Conservation (phyloP, 2,113 vertebrate species). For the Terrapene triunguis region DNA sequence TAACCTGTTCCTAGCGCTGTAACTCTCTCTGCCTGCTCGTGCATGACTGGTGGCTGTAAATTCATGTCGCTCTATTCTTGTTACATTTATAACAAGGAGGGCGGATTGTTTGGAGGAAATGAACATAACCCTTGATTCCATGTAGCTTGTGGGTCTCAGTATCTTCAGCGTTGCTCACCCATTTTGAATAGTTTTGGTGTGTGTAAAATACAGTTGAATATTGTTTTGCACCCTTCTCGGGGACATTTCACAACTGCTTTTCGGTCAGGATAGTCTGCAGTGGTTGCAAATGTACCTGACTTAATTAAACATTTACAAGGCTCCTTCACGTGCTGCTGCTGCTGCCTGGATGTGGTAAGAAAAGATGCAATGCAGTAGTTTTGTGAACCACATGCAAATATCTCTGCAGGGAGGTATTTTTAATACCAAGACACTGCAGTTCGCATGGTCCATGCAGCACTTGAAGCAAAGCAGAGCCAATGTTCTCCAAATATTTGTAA, state of each 20-base stretch:
- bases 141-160: neutral
- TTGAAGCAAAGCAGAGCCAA: neutral
- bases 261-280: neutral
- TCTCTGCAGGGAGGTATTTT: conserved; percentile 16
- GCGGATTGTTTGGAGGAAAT: too few relatives aligned
- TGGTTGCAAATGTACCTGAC: neutral
- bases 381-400: neutral
- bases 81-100: too few relatives aligned
- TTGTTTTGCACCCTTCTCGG: neutral
- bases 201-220: neutral
- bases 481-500: neutral
- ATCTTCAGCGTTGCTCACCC: neutral
- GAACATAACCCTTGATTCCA: too few relatives aligned
- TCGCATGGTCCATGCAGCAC: neutral
- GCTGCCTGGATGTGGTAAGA: neutral
- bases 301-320: conserved; percentile 19
- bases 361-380: neutral
- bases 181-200: neutral
- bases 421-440: neutral
- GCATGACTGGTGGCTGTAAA: too few relatives aligned
- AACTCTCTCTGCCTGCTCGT: too few relatives aligned
- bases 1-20: too few relatives aligned
- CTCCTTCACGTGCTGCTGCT: neutral
- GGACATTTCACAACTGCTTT: neutral
- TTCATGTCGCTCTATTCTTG: too few relatives aligned